Evolutionary conservation across 2,113 vertebrate species (phyloP), one percentile per base, ranked within the genome.

Genomic region (Oncorhynchus clarkii): DNA sequence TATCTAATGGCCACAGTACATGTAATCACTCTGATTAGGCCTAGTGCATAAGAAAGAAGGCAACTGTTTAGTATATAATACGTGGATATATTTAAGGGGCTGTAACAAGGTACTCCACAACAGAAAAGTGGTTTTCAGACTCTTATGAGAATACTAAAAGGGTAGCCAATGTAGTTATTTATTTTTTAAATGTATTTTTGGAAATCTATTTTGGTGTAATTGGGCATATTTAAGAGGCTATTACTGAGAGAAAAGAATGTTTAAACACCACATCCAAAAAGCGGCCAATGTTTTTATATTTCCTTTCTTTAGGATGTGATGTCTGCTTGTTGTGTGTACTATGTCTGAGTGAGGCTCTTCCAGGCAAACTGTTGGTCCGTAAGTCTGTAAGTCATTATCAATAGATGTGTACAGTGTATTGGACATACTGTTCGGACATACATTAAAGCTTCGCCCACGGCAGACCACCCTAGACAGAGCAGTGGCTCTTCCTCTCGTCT

Each of bases 341-440:
- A 45, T 54, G 12, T 54, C 51, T 18, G 14, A 16, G 51, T 54
- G 13, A 54, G 51, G 51, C 51, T 18, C 51, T 54, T 54, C 4
- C 51, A 54, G 51, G 4, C 12, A 54, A 18, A 54, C 16, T 16
- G 51, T 18, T 4, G 51, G 51, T 54, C 51, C 3, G 16, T 54
- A 67, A 14, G 87, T 90, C 91, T 92, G 91, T 78, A 86, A 90
- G 87, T 89, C 84, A 92, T 92, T 92, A 92, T 24, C 34, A 67
- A 70, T 83, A 80, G 81, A 88, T 79, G 83, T 90, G 89, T 89
- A 88, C 80, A 84, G 81, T 79, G 84, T 78, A 86, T 84, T 89
- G 85, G 86, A 89, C 88, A 82, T 65, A 70, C 49, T 51, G 49
- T 51, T 2, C 1, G 12, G 73, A 76, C 84, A 82, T 87, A 82